Evolutionary conservation across 2,797 vertebrate genomes (phyloP).

Genomic region (Arnoldichthys spilopterus): DNA sequence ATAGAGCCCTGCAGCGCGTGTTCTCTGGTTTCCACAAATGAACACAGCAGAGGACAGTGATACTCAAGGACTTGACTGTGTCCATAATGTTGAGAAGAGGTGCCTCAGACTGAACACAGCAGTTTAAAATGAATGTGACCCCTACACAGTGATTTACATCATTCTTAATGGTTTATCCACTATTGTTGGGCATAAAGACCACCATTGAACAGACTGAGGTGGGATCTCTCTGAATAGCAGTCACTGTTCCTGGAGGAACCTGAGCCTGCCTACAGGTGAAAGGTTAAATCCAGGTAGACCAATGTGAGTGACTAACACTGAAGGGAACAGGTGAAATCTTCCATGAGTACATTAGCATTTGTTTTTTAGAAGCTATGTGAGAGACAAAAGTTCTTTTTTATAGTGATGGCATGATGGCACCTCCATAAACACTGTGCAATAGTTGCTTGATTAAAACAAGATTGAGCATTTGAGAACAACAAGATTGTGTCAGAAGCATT

Average conservation of each 20-base stretch:
- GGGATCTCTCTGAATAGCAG: constrained; percentile 33
- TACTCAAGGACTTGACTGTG: constrained; percentile 10
- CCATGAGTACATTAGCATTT: background rate
- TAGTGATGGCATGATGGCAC: background rate
- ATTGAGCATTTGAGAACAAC: background rate
- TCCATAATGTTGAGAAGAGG: background rate
- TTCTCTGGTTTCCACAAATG: constrained; percentile 6
- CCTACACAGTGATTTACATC: constrained; percentile 18
- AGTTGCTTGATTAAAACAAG: constrained; percentile 7
- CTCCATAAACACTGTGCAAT: background rate
- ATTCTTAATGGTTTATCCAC: background rate
- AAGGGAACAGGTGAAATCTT: constrained; percentile 21
- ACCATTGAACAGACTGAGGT: background rate
- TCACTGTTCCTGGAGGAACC: constrained; percentile 26
- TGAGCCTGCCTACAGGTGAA: constrained; percentile 27
- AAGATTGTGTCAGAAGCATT: too few species aligned
- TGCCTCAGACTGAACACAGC: background rate
- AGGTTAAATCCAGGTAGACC: constrained; percentile 27
- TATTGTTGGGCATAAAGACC: constrained; percentile 33
- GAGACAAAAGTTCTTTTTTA: background rate
- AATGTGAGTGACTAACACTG: background rate
- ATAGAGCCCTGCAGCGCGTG: background rate
- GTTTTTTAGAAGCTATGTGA: background rate
- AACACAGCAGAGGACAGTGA: constrained; percentile 5
- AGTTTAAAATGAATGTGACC: constrained; percentile 16